phyloP scores from a whole-genome alignment of 2,888 invertebrate species.

The Drosophila colorata region DNA sequence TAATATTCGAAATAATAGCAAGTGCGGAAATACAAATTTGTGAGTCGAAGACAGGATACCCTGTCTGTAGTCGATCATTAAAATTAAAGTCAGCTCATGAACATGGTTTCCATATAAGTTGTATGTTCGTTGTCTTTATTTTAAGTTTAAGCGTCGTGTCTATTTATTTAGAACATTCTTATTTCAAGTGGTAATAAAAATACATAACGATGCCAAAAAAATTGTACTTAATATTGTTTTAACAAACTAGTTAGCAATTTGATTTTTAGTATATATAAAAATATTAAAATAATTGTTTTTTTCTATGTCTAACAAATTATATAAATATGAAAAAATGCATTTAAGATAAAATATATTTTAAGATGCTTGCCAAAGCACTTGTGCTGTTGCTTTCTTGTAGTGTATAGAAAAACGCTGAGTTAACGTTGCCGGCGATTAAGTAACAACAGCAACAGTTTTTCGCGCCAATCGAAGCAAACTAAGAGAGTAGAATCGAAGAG shows the following conservation, averaged over 20 bases:
- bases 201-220: too few relatives aligned
- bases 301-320: not conserved
- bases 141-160: too few relatives aligned
- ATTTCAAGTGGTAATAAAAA: too few relatives aligned
- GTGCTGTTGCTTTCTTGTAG: slow-evolving; percentile 17
- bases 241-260: too few relatives aligned
- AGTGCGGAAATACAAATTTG: not conserved
- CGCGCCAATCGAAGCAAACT: slow-evolving; percentile 60
- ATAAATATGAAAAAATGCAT: not conserved
- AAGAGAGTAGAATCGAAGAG: slow-evolving; percentile 47
- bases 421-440: slow-evolving; percentile 72
- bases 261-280: not conserved
- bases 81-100: not conserved
- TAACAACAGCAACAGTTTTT: slow-evolving; percentile 79
- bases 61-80: not conserved
- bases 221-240: too few relatives aligned
- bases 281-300: not conserved
- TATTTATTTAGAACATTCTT: not conserved
- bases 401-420: slow-evolving; percentile 42
- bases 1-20: slow-evolving; percentile 1
- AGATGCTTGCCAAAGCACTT: slow-evolving; percentile 10
- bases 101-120: too few relatives aligned
- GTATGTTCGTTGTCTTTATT: not conserved
- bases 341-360: not conserved
- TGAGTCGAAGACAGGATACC: not conserved